Conservation (phyloP, 2,888 invertebrate genomes). For the Eristalis arbustorum region DNA sequence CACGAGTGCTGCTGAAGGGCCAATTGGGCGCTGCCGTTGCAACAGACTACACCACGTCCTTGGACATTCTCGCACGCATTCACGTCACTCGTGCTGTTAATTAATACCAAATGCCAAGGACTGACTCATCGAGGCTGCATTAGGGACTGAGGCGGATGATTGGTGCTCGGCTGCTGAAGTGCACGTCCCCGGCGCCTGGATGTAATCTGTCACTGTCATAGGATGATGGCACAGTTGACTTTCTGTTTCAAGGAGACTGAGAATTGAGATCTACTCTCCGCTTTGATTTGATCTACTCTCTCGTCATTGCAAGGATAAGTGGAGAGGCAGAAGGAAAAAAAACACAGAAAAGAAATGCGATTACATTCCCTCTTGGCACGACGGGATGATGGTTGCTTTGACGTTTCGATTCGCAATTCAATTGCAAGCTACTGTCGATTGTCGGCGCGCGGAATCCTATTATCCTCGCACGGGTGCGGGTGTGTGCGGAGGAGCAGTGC, state of each 20-base stretch:
- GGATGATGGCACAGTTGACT: conserved; percentile 23
- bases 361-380: neutral
- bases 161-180: too few species aligned
- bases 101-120: conserved; percentile 40
- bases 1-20: conserved; percentile 18
- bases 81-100: conserved; percentile 14
- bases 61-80: neutral
- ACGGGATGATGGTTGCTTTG: neutral
- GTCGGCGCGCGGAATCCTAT: conserved; percentile 31
- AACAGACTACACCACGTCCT: conserved; percentile 22
- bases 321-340: neutral
- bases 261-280: neutral
- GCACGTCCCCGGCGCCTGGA: too few species aligned
- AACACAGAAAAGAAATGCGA: neutral
- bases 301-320: neutral
- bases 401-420: conserved; percentile 31
- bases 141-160: conserved; percentile 29
- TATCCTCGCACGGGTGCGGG: conserved; percentile 25
- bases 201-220: conserved; percentile 59
- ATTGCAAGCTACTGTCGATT: conserved; percentile 18
- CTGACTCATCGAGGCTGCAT: conserved; percentile 29
- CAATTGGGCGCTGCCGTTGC: conserved; percentile 45
- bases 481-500: too few species aligned
- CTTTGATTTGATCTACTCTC: conserved; percentile 9
- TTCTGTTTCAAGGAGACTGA: conserved; percentile 18